Conservation (phyloP, 2,113 vertebrate genomes). For the Cryptomyrus ogoouensis region DNA sequence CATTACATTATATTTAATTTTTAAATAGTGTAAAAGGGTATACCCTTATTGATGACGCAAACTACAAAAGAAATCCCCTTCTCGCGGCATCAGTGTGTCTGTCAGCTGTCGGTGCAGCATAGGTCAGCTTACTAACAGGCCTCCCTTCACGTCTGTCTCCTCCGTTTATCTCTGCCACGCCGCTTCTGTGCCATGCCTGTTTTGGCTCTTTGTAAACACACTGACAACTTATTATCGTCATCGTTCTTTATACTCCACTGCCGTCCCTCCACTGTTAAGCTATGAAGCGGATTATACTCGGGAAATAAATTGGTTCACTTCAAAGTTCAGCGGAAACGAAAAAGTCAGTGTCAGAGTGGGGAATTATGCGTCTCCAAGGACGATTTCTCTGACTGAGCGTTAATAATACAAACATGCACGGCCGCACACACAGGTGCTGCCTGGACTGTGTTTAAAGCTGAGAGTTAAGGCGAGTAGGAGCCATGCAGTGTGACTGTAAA, state of each 20-base stretch:
- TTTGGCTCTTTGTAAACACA: neutral
- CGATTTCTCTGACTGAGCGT: neutral
- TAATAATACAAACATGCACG: neutral
- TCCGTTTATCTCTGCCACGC: neutral
- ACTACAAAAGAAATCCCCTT: neutral
- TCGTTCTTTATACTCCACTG: neutral
- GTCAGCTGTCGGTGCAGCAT: neutral
- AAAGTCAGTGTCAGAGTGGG: neutral
- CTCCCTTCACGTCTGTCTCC: too few relatives aligned
- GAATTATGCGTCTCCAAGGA: neutral
- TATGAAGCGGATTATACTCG: constrained; percentile 1
- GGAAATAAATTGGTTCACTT: constrained; percentile 5
- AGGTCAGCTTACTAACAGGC: neutral
- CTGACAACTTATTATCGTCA: neutral
- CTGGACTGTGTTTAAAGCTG: neutral
- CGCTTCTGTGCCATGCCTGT: neutral
- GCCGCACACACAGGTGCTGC: neutral
- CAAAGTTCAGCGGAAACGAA: neutral
- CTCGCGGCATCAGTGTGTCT: neutral
- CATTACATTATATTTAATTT: neutral
- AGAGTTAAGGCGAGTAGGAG: neutral
- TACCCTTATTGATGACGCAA: neutral
- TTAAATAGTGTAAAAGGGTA: neutral
- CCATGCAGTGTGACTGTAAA: neutral
- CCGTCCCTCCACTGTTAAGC: neutral